Conservation (phyloP, 2,797 vertebrate species). For the Xiphorhynchus erythropygius region DNA sequence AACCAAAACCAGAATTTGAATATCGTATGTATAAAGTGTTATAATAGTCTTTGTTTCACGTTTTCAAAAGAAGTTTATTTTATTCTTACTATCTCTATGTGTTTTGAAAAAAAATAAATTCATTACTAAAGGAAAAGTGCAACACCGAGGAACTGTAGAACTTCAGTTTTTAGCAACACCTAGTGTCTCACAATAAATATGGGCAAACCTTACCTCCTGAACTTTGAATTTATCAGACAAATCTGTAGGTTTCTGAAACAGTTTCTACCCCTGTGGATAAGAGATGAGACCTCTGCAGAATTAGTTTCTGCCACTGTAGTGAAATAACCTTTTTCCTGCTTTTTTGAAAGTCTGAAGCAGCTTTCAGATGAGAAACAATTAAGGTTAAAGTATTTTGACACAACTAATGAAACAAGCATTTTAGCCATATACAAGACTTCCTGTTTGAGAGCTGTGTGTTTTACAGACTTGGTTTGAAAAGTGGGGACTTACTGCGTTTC, state of each 20-base stretch:
- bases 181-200: not conserved
- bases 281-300: not conserved
- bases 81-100: not conserved
- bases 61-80: not conserved
- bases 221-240: not conserved
- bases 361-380: not conserved
- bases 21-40: fast-evolving
- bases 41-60: not conserved
- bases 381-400: not conserved
- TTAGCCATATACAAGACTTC: not conserved
- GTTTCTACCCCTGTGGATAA: not conserved
- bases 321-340: not conserved
- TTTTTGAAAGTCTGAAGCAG: not conserved
- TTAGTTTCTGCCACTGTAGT: not conserved
- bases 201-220: not conserved
- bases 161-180: not conserved
- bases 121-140: not conserved
- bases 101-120: not conserved
- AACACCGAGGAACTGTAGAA: not conserved
- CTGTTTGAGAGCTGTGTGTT: not conserved
- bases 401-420: not conserved
- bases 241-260: not conserved
- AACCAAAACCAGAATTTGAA: not conserved
- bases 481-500: fast-evolving
- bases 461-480: not conserved